A percentile compares a stretch with the other conserved stretches of the same genome.
Evolutionary conservation across 2,113 vertebrate species (phyloP).

Genomic region (Apodemus sylvaticus): DNA sequence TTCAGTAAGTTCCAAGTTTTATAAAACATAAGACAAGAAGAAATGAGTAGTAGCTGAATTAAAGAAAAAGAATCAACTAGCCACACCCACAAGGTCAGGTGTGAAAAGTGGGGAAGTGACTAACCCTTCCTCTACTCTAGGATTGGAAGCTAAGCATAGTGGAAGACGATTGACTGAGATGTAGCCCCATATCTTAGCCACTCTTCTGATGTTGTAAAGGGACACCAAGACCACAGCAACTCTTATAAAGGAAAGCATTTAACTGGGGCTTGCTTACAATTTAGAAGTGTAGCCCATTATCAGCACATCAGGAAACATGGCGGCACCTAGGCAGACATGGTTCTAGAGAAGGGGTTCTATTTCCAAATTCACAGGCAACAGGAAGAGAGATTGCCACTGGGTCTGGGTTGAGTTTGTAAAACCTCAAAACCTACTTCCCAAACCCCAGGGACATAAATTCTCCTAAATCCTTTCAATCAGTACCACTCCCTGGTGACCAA

Average conservation of each 20-base stretch:
- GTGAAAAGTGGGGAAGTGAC: rapidly evolving
- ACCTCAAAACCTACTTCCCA: too few species aligned
- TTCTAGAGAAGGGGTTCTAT: too few species aligned
- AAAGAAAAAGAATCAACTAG: too few species aligned
- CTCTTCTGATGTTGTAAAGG: neutral
- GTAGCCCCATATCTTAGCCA: neutral
- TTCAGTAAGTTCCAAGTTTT: too few species aligned
- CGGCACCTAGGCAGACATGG: too few species aligned
- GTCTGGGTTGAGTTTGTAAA: too few species aligned
- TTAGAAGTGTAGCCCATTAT: neutral
- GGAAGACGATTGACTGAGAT: neutral
- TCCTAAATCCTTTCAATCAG: neutral
- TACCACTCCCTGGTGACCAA: neutral
- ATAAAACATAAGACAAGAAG: too few species aligned
- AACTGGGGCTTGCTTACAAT: neutral
- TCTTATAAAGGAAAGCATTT: neutral
- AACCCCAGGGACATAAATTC: neutral
- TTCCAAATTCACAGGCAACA: too few species aligned
- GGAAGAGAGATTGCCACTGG: too few species aligned
- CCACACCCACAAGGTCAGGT: too few species aligned
- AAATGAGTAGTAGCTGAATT: too few species aligned
- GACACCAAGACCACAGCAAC: neutral
- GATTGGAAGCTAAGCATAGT: rapidly evolving
- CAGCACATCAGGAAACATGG: too few species aligned
- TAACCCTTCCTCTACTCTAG: neutral